Base-by-base conservation (phyloP, 2,113 vertebrate species). In the Myrmophylax atrothorax region DNA sequence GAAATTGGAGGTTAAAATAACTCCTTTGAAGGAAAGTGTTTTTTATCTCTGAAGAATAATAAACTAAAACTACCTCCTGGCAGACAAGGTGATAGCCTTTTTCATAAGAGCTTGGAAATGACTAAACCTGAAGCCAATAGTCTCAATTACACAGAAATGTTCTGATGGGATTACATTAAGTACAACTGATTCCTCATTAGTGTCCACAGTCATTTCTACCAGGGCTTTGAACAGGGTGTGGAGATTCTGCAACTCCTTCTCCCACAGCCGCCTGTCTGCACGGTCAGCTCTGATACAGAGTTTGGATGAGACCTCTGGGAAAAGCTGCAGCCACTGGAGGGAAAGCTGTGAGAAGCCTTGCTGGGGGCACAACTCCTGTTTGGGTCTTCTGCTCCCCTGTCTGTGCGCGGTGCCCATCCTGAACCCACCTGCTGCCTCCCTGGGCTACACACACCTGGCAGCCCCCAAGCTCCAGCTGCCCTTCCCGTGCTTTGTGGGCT, bases 1-100 rank as follows among this genome's bases (percentile, higher is more conserved):
- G 62, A 94, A 97, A 93, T 40, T 86, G 79, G 28, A 94, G 25
- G 14, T 55, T 84, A 86, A 95, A 82, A 75, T 81, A 44, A 82
- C 8, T 23, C 35, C 47, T 94, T 70, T n/a, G 28, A 68, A 72
- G 76, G 47, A 78, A 79, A 56, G 2, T 17, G 23, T 83, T 72
- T 81, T 87, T 89, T 38, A 47, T 38, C 9, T 66, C 25, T 46
- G 35, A 72, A 84, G 86, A 82, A 87, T 64, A 74, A 73, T 58
- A 91, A 89, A 85, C 49, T 52, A 59, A 74, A 94, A 66, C 16
- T 46, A 42, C 42, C 7, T 87, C n/a, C 13, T 46, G 22, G 50
- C 19, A 69, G 72, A 73, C 25, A 47, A 56, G 37, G 58, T 55
- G 37, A 49, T 37, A 64, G 26, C 8, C 19, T 69, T 56, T 79